Evolutionary conservation across 2,888 invertebrate genomes (phyloP).

Genomic region (Carabus problematicus): DNA sequence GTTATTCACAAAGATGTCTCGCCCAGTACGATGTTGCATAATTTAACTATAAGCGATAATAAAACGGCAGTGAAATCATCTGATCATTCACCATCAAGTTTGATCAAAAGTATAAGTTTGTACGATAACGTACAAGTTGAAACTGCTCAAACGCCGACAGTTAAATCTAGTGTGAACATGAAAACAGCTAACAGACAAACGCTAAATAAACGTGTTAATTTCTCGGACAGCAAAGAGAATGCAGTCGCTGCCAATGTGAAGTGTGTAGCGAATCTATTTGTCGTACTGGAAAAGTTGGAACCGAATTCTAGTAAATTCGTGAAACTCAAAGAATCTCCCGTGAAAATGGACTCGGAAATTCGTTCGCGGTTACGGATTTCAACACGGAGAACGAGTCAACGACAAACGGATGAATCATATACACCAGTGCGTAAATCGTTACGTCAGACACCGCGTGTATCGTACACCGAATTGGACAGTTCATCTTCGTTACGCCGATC

Average conservation of each 20-base stretch:
- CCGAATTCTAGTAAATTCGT: background rate
- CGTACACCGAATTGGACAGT: background rate
- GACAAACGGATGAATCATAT: slow-evolving; percentile 45
- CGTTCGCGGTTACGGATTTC: slow-evolving; percentile 44
- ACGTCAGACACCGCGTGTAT: background rate
- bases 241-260: slow-evolving; percentile 1
- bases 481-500: background rate
- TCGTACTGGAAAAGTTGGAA: background rate
- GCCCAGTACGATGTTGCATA: too few species aligned
- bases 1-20: too few species aligned
- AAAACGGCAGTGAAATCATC: too few species aligned
- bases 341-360: slow-evolving; percentile 17
- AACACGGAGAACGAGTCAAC: slow-evolving; percentile 44
- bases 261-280: background rate
- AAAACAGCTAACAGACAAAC: too few species aligned
- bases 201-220: too few species aligned
- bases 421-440: background rate
- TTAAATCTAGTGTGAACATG: too few species aligned
- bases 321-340: background rate
- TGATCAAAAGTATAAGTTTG: slow-evolving; percentile 19
- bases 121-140: background rate
- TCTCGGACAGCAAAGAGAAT: too few species aligned
- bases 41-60: too few species aligned
- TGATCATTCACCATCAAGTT: slow-evolving; percentile 18
- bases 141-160: too few species aligned